These are phyloP conservation scores for Allobates femoralis DNA, from an alignment of 2,797 vertebrate genomes.

Conservation along the genomic window DNA sequence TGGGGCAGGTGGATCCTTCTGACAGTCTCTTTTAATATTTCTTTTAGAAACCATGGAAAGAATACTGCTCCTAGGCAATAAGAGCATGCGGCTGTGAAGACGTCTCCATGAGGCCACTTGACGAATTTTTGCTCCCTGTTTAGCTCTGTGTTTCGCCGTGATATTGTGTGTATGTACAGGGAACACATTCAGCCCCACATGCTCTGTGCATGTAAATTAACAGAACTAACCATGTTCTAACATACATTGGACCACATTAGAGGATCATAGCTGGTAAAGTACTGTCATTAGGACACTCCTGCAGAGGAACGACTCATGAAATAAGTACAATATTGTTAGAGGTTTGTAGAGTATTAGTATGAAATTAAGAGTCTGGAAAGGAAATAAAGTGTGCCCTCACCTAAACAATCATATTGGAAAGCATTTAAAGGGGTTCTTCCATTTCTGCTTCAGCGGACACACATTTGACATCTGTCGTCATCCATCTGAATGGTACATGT, in stretches of 20 bases:
- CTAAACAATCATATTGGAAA: background rate
- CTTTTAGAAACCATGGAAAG: background rate
- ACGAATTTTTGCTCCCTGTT: background rate
- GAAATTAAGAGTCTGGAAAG: background rate
- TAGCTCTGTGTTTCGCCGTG: constrained; percentile 15
- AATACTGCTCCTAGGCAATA: background rate
- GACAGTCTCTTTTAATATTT: background rate
- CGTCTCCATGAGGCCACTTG: background rate
- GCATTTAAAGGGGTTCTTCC: background rate
- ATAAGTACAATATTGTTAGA: background rate
- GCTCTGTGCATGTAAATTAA: background rate
- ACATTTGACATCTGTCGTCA: too few species aligned
- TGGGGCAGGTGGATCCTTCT: too few species aligned
- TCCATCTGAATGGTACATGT: too few species aligned
- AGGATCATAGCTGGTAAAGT: background rate
- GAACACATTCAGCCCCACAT: background rate
- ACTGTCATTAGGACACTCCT: background rate
- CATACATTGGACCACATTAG: background rate
- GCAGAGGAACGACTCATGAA: background rate
- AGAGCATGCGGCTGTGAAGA: background rate
- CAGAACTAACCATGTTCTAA: constrained; percentile 13
- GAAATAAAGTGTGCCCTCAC: background rate
- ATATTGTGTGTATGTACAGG: constrained; percentile 64
- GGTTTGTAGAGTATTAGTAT: background rate
- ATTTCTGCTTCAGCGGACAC: too few species aligned